Percentiles rank a stretch among this genome's conserved stretches.
Conservation (phyloP, 1,140 invertebrate species). For the Rhagoletis zephyria region DNA sequence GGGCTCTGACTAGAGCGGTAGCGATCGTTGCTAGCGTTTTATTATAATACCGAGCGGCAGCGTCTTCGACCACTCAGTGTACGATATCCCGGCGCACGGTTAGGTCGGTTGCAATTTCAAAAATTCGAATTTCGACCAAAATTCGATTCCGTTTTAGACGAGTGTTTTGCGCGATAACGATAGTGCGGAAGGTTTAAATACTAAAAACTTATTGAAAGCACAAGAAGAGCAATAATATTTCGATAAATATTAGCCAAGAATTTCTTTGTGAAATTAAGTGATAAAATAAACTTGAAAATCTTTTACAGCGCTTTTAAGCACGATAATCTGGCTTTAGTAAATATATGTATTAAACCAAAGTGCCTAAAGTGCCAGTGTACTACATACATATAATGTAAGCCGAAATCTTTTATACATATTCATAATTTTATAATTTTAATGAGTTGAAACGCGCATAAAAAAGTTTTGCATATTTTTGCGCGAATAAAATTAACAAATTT, state of each 20-base stretch:
- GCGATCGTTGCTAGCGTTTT: slow-evolving; percentile 56
- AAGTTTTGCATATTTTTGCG: slow-evolving; percentile 26
- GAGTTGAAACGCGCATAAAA: not conserved
- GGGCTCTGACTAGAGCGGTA: not conserved
- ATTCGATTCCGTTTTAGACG: slow-evolving; percentile 35
- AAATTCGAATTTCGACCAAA: slow-evolving; percentile 48
- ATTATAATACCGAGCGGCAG: slow-evolving; percentile 73
- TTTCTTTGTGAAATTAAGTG: not conserved
- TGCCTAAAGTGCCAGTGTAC: not conserved
- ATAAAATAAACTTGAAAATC: not conserved
- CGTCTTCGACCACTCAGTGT: slow-evolving; percentile 72
- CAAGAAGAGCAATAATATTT: not conserved
- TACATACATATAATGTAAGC: not conserved
- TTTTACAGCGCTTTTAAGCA: not conserved
- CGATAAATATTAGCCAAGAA: not conserved
- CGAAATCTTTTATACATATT: not conserved
- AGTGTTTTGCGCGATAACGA: not conserved
- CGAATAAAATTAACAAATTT: not conserved
- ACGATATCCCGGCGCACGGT: slow-evolving; percentile 71
- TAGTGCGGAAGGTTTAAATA: slow-evolving; percentile 7
- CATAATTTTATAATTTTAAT: not conserved
- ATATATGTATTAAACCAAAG: not conserved
- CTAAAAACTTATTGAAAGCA: not conserved
- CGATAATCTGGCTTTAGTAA: not conserved
- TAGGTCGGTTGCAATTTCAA: slow-evolving; percentile 60